Evolutionary conservation across 2,113 vertebrate genomes (phyloP), one percentile per base, ranked within the genome.

Genomic region (Microtus pennsylvanicus): DNA sequence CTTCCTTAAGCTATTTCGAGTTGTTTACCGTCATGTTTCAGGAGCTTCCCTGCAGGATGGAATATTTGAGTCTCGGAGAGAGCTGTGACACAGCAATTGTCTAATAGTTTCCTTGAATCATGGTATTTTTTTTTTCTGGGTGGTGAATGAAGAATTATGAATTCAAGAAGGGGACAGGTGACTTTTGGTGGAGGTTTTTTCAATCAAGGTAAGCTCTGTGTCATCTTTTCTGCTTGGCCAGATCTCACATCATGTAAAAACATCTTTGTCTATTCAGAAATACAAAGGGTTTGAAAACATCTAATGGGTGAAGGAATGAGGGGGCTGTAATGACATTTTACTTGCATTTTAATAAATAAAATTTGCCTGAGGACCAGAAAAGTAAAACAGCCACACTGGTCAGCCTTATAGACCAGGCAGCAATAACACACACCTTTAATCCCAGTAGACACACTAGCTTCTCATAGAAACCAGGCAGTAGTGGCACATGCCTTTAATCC

Each of bases 51-150:
- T 55, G 16, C 21, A 58, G 47, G 33, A 33, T n/a, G 21, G 52
- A 82, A 82, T 38, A 55, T 13, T 26, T 82, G 55, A 38, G 4
- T 82, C 22, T 61, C 26, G 22, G 55, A 82, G 21, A 21, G 26
- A 58, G 16, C 0, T 14, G 55, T 38, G 58, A 26, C 12, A 82
- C 2, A 85, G 16, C 95, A 98, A 97, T 97, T 97, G 38, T 93
- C 97, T 97, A 70, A 96, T 97, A 76, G 55, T 97, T 38, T 92
- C 63, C 28, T 78, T 50, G 72, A 94, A n/a, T 77, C 21, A 30
- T n/a, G 6, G 78, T 87, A 80, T 63, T 95, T 89, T 35, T 89
- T 35, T 75, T 72, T 94, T 47, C 47, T 80, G 58, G 55, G 21
- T 87, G 55, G 24, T 85, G 61, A 93, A 10, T 35, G 65, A 78